A percentile compares a stretch with the other conserved stretches of the same genome.
Conservation (phyloP, 2,113 vertebrate genomes). For the Odocoileus virginianus region DNA sequence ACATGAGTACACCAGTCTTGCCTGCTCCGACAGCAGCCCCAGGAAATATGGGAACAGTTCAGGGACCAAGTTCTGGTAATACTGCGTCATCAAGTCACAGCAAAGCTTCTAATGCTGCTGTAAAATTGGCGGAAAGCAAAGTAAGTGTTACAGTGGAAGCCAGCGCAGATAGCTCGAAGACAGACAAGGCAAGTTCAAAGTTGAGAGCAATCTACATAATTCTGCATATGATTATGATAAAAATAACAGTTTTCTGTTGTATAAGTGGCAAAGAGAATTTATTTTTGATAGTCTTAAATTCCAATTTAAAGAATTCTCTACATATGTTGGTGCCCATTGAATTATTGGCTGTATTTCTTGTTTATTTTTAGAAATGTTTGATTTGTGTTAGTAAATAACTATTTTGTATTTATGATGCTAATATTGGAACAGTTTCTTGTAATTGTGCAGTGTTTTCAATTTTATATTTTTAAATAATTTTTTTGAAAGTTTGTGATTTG, state of each 20-base stretch:
- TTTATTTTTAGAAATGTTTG: conserved; percentile 30
- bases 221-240: conserved; percentile 41
- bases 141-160: conserved; percentile 85
- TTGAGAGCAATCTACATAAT: conserved; percentile 49
- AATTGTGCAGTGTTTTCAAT: not conserved
- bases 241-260: not conserved
- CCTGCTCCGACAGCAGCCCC: conserved; percentile 83
- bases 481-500: not conserved
- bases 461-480: not conserved
- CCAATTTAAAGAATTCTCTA: not conserved
- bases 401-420: not conserved
- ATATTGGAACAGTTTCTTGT: not conserved
- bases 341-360: conserved; percentile 10
- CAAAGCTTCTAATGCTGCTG: conserved; percentile 80
- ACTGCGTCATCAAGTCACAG: conserved; percentile 87
- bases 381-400: not conserved
- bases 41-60: conserved; percentile 74
- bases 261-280: not conserved
- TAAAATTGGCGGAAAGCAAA: conserved; percentile 83
- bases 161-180: conserved; percentile 95
- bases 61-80: conserved; percentile 82
- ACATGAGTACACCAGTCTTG: conserved; percentile 80
- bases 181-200: conserved; percentile 91
- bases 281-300: not conserved
- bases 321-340: not conserved